phyloP scores from a whole-genome alignment of 2,888 invertebrate species.

The Eubasilissa splendida region DNA sequence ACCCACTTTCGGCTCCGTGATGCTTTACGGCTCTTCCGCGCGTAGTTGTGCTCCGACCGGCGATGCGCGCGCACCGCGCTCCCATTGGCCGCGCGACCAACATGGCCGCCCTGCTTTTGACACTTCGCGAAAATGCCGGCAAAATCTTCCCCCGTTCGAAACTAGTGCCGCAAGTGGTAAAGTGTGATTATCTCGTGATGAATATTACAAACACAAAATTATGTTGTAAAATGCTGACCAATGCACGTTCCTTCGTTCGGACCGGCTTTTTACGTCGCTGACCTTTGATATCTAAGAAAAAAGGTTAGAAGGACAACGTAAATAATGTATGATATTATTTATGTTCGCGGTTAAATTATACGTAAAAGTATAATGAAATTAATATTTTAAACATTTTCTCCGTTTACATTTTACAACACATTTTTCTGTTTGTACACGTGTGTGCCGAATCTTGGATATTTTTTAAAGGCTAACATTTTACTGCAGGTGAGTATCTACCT shows the following conservation, averaged over 20 bases:
- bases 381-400: not conserved
- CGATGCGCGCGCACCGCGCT: constrained; percentile 28
- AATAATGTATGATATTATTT: not conserved
- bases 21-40: constrained; percentile 21
- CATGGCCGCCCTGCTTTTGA: constrained; percentile 25
- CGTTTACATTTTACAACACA: not conserved
- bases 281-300: constrained; percentile 30
- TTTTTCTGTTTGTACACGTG: constrained; percentile 17
- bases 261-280: not conserved
- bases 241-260: not conserved
- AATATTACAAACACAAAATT: not conserved
- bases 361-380: not conserved
- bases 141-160: constrained; percentile 24
- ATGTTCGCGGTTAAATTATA: constrained; percentile 4
- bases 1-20: constrained; percentile 39
- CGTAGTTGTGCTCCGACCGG: constrained; percentile 15
- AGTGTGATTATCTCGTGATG: constrained; percentile 15
- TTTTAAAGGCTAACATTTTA: not conserved
- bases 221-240: not conserved
- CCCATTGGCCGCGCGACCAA: constrained; percentile 34
- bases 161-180: constrained; percentile 3
- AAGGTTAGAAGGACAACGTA: not conserved
- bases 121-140: constrained; percentile 35
- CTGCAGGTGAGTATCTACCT: constrained; percentile 12
- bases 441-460: constrained; percentile 30